phyloP scores from a whole-genome alignment of 1,140 invertebrate genomes.

The Formica selysi region DNA sequence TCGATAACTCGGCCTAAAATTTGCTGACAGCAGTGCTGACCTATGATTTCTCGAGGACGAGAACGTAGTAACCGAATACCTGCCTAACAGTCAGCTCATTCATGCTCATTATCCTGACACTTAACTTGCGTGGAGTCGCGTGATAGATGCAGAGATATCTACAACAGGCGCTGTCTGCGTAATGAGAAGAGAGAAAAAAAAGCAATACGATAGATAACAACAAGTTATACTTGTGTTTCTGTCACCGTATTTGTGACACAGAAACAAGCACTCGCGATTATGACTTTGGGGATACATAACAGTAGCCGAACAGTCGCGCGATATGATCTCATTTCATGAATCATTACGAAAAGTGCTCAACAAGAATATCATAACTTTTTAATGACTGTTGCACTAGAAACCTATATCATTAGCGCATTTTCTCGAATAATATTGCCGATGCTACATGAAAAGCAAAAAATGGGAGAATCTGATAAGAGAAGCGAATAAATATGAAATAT shows the following conservation, averaged over 20 bases:
- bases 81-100: conserved; percentile 57
- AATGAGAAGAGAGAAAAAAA: conserved; percentile 18
- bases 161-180: not conserved
- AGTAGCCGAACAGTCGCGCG: not conserved
- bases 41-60: conserved; percentile 32
- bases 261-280: not conserved
- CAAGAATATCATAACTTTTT: not conserved
- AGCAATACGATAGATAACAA: conserved; percentile 21
- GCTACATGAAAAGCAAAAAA: not conserved
- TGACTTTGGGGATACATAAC: not conserved
- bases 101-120: conserved; percentile 65
- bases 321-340: not conserved
- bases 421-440: not conserved
- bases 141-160: conserved; percentile 9
- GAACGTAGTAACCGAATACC: conserved; percentile 49
- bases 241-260: not conserved
- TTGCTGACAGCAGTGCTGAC: conserved; percentile 58
- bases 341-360: not conserved
- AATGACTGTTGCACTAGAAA: not conserved
- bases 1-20: conserved; percentile 49
- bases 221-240: not conserved
- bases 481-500: conserved; percentile 17
- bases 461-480: not conserved
- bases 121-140: conserved; percentile 40
- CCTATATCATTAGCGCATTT: not conserved